Conservation (phyloP, 2,888 invertebrate species). For the Chorisops tibialis region DNA sequence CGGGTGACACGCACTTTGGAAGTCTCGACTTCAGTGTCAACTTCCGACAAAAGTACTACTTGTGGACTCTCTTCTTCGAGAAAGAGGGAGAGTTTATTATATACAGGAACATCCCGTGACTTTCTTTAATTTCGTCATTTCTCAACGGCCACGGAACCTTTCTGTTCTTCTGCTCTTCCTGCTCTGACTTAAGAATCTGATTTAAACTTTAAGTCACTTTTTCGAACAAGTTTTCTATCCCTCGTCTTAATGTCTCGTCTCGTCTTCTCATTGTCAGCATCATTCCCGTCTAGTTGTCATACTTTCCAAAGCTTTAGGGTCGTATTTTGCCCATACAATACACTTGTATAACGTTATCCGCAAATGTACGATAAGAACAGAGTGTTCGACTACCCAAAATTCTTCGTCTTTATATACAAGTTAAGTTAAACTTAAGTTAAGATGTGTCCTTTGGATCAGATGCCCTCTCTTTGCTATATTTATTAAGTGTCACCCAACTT, state of each 20-base stretch:
- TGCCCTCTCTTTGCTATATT: conserved; percentile 3
- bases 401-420: neutral
- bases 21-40: conserved; percentile 13
- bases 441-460: neutral
- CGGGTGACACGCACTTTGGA: conserved; percentile 11
- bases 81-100: neutral
- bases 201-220: conserved; percentile 17
- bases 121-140: neutral
- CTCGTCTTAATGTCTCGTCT: neutral
- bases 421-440: neutral
- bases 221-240: conserved; percentile 1
- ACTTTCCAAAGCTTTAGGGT: neutral
- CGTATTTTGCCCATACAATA: no score
- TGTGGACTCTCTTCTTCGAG: neutral
- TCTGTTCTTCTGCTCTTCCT: neutral
- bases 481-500: conserved; percentile 30
- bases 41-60: neutral
- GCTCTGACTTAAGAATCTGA: neutral
- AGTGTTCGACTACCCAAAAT: no score
- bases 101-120: neutral
- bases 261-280: neutral
- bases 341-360: no score
- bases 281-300: neutral
- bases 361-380: no score
- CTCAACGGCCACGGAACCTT: neutral